Percentiles rank a stretch among this genome's conserved stretches.
Conservation (phyloP, 2,113 vertebrate species). For the Tychaedon coryphoeus region DNA sequence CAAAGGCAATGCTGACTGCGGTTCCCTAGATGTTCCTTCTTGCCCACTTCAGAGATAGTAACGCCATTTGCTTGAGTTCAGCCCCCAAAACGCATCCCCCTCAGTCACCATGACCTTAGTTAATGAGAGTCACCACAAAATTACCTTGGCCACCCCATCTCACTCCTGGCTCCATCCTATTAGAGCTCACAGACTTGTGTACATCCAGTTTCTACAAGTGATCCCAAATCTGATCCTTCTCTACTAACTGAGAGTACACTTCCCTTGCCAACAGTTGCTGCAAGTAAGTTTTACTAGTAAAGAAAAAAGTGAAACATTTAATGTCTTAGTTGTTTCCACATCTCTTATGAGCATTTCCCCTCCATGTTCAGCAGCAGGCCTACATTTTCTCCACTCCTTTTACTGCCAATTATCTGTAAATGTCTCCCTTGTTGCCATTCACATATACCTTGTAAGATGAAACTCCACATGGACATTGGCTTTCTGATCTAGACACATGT, state of each 20-base stretch:
- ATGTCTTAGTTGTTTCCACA: neutral
- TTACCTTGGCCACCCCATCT: neutral
- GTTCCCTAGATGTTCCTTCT: neutral
- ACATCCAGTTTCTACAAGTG: neutral
- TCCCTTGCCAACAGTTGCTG: neutral
- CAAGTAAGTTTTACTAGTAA: neutral
- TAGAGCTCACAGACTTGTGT: neutral
- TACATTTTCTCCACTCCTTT: neutral
- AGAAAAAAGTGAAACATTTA: neutral
- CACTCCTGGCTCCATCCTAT: neutral
- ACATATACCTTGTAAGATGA: neutral
- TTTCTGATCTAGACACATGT: neutral
- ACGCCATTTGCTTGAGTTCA: neutral
- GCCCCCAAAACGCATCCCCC: neutral
- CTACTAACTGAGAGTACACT: neutral
- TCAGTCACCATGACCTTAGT: neutral
- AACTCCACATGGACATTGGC: neutral
- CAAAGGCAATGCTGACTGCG: neutral
- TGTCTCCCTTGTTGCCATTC: neutral
- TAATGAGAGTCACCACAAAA: neutral
- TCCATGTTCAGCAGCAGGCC: neutral
- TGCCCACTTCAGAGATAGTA: neutral
- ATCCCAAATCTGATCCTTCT: neutral
- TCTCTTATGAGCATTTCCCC: neutral
- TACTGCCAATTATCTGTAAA: neutral